Conservation (phyloP, 2,888 invertebrate species). For the Scaptodrosophila latifasciaeformis region DNA sequence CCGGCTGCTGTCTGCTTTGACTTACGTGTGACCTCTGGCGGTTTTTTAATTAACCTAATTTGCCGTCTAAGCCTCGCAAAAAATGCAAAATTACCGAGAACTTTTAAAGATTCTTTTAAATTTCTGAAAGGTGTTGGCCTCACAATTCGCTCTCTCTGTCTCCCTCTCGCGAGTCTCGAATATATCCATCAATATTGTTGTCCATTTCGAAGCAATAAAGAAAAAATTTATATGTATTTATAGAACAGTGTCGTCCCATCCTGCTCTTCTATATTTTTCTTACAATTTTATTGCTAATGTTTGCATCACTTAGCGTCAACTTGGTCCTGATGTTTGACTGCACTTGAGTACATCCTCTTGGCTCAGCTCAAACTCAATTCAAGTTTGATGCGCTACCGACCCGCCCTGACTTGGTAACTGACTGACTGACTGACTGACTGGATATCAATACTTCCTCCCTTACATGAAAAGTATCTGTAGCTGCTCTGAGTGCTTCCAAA, state of each 20-base stretch:
- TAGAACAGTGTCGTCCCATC: not conserved
- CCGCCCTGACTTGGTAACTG: too few relatives aligned
- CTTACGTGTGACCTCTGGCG: slow-evolving; percentile 57
- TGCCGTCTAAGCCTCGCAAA: slow-evolving; percentile 37
- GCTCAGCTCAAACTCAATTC: not conserved
- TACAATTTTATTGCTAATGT: slow-evolving; percentile 21
- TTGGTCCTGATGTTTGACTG: slow-evolving; percentile 4
- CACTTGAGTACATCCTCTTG: too few relatives aligned
- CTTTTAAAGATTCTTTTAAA: too few relatives aligned
- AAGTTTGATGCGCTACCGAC: not conserved
- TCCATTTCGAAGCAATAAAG: not conserved
- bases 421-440: slow-evolving; percentile 7
- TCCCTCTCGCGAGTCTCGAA: too few relatives aligned
- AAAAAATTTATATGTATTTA: not conserved
- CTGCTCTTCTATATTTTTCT: not conserved
- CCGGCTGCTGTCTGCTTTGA: slow-evolving; percentile 33
- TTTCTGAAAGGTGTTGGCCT: too few relatives aligned
- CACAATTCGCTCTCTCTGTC: too few relatives aligned
- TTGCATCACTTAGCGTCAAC: slow-evolving; percentile 30
- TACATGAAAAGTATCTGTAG: too few relatives aligned
- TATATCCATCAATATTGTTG: not conserved
- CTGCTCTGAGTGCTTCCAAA: too few relatives aligned
- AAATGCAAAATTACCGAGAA: not conserved
- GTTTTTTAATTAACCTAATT: slow-evolving; percentile 68
- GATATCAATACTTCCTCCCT: slow-evolving; percentile 1